phyloP scores from a whole-genome alignment of 2,797 vertebrate species.

The Enteromius radiatus region DNA sequence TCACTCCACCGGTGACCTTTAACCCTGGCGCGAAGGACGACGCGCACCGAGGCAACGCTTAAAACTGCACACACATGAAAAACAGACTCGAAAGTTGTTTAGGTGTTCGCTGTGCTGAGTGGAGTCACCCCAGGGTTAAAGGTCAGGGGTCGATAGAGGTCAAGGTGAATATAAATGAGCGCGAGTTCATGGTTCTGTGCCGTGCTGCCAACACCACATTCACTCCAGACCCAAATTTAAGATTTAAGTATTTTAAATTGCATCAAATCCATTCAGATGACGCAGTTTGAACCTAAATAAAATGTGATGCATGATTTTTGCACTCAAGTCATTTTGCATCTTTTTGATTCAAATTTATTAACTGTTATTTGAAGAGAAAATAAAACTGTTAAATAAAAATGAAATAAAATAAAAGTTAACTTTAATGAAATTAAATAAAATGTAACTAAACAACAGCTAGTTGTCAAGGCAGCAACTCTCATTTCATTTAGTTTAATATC shows the following conservation, averaged over 20 bases:
- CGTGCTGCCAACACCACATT: constrained; percentile 59
- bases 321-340: no score
- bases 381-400: no score
- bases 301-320: no score
- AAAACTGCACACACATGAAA: not conserved
- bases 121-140: constrained; percentile 65
- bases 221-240: not conserved
- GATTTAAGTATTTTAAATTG: not conserved
- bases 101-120: constrained; percentile 52
- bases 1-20: constrained; percentile 62
- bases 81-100: constrained; percentile 21
- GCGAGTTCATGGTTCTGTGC: constrained; percentile 69
- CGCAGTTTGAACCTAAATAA: not conserved
- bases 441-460: not conserved
- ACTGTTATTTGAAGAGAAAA: no score
- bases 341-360: no score
- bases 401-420: no score
- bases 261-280: not conserved
- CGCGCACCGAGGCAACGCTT: constrained; percentile 9
- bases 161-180: constrained; percentile 68
- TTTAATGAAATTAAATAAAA: not conserved
- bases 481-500: no score
- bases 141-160: constrained; percentile 66
- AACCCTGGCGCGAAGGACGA: constrained; percentile 63
- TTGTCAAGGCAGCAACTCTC: no score